Evolutionary conservation across 2,888 invertebrate species (phyloP).

Genomic region (Taphrorychus bicolor): DNA sequence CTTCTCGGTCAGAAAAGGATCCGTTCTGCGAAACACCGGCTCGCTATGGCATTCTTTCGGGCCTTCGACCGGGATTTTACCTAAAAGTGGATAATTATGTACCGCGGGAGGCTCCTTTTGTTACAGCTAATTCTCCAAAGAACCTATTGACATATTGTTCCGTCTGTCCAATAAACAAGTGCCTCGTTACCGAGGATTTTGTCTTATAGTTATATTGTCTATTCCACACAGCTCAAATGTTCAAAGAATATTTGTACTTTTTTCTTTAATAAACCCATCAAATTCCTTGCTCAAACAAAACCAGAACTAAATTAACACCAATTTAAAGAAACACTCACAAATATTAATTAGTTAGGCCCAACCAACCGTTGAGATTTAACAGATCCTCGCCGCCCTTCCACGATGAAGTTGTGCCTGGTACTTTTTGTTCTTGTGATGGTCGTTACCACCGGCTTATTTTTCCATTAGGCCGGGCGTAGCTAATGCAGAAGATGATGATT

Average conservation of each 20-base stretch:
- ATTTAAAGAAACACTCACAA: background rate
- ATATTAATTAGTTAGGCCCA: background rate
- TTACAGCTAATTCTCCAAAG: conserved; percentile 14
- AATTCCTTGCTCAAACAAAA: too few relatives aligned
- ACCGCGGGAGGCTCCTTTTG: conserved; percentile 8
- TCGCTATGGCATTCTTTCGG: conserved; percentile 15
- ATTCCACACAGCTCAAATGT: background rate
- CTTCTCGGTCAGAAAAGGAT: conserved; percentile 17
- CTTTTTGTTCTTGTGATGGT: background rate
- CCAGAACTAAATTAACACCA: background rate
- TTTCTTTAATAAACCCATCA: too few relatives aligned
- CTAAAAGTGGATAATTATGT: conserved; percentile 34
- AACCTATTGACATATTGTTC: conserved; percentile 13
- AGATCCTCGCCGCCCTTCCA: background rate
- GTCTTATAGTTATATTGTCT: background rate
- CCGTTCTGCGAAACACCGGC: conserved; percentile 26
- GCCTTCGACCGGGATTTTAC: conserved; percentile 21
- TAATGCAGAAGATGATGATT: background rate
- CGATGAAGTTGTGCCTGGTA: background rate
- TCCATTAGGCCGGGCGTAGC: background rate
- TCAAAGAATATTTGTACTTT: too few relatives aligned
- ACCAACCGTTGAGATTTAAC: background rate
- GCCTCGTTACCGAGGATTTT: conserved; percentile 2
- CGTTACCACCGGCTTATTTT: background rate
- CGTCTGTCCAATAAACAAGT: background rate